Conservation (phyloP, 2,797 vertebrate genomes). For the Tamandua tetradactyla region DNA sequence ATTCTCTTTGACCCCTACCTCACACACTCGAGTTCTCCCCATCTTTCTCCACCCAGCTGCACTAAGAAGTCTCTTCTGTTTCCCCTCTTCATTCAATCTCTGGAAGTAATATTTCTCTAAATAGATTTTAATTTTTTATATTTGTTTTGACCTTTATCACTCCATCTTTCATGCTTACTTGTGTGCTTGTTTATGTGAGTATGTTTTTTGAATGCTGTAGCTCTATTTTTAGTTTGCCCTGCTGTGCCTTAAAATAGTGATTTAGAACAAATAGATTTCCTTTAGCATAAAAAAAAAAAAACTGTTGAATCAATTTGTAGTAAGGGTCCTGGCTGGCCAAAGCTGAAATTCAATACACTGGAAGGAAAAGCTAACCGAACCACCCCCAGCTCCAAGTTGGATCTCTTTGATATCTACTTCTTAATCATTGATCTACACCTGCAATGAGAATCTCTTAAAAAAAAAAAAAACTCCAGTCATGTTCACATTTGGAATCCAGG, state of each 20-base stretch:
- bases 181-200: neutral
- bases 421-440: neutral
- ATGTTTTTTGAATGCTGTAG: neutral
- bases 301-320: neutral
- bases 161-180: neutral
- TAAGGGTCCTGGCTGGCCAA: neutral
- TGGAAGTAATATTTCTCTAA: neutral
- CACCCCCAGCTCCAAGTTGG: too few species aligned
- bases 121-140: neutral
- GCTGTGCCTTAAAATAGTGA: neutral
- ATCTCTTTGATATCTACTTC: neutral
- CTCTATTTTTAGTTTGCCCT: neutral
- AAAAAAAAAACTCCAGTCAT: neutral
- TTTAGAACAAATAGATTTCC: neutral
- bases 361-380: neutral
- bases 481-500: neutral
- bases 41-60: neutral
- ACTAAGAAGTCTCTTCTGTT: too few species aligned
- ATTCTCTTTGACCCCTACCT: neutral
- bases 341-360: conserved; percentile 26
- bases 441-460: neutral
- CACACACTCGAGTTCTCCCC: neutral
- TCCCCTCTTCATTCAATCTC: neutral
- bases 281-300: neutral
- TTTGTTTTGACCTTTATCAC: neutral